Evolutionary conservation across 2,888 invertebrate genomes (phyloP).

Genomic region (Drosophila meridionalis): DNA sequence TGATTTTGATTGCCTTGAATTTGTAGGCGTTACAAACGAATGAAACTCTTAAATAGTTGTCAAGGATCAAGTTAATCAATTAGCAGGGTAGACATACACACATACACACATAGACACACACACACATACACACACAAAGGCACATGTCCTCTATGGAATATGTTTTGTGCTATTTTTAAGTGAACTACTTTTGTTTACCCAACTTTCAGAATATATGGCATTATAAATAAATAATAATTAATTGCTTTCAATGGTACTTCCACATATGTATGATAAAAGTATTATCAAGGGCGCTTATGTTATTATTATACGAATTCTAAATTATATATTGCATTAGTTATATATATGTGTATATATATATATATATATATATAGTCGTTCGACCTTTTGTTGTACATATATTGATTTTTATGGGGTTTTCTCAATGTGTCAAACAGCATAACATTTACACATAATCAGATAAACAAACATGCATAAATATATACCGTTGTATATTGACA

Average conservation of each 20-base stretch:
- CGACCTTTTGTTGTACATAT: slow-evolving; percentile 15
- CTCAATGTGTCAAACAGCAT: slow-evolving; percentile 18
- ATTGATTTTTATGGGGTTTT: slow-evolving; percentile 39
- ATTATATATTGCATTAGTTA: slow-evolving; percentile 21
- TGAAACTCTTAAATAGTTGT: neutral
- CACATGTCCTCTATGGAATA: neutral
- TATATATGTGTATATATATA: neutral
- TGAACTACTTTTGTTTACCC: slow-evolving; percentile 26
- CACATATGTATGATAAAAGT: slow-evolving; percentile 12
- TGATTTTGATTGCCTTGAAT: neutral
- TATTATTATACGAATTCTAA: neutral
- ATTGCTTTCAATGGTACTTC: slow-evolving; percentile 21
- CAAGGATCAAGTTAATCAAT: slow-evolving; percentile 36
- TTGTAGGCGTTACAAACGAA: neutral
- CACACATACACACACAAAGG: slow-evolving; percentile 7
- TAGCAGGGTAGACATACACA: slow-evolving; percentile 18
- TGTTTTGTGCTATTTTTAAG: slow-evolving; percentile 28
- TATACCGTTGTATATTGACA: too few relatives aligned
- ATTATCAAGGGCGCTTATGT: slow-evolving; percentile 32
- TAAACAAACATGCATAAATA: neutral
- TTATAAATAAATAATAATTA: slow-evolving; percentile 41
- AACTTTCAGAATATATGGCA: slow-evolving; percentile 21
- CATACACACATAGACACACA: slow-evolving; percentile 7
- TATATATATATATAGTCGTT: slow-evolving; percentile 1
- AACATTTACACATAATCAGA: slow-evolving; percentile 20